Conservation (phyloP, 2,888 invertebrate species). For the Acronicta leporina region DNA sequence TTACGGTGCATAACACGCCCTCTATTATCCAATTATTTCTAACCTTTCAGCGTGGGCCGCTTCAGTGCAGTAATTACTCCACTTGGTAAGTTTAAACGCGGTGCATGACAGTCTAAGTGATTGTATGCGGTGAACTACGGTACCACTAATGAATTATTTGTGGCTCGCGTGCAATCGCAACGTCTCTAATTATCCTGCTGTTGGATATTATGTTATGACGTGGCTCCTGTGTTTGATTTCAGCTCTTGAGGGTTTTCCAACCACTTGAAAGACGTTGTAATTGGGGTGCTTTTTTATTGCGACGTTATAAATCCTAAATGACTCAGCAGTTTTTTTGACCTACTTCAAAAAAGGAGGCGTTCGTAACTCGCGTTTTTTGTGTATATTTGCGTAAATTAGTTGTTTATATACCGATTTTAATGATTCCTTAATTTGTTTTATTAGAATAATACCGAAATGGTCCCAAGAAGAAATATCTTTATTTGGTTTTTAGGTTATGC, state of each 20-base stretch:
- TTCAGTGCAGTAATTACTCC: constrained; percentile 79
- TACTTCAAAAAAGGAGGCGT: no score
- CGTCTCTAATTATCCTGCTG: constrained; percentile 74
- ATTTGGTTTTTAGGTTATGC: no score
- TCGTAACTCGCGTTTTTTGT: no score
- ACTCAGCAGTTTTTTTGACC: not conserved
- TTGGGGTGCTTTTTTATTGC: constrained; percentile 36
- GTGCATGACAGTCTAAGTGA: constrained; percentile 87
- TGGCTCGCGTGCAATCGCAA: constrained; percentile 81
- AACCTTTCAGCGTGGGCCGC: constrained; percentile 83
- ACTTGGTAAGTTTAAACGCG: constrained; percentile 81
- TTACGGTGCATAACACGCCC: constrained; percentile 80
- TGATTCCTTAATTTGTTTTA: no score
- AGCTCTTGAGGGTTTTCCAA: constrained; percentile 51
- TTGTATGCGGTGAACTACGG: constrained; percentile 78
- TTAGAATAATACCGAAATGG: no score
- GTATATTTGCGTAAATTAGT: no score
- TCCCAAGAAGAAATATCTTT: no score
- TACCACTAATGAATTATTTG: constrained; percentile 86
- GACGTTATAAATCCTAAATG: constrained; percentile 6
- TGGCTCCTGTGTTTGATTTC: constrained; percentile 60
- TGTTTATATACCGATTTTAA: no score
- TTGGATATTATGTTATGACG: constrained; percentile 68
- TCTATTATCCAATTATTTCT: constrained; percentile 88
- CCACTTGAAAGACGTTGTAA: constrained; percentile 46